Evolutionary conservation across 2,797 vertebrate species (phyloP), one percentile per base, ranked within the genome.

Genomic region (Thunnus albacares): DNA sequence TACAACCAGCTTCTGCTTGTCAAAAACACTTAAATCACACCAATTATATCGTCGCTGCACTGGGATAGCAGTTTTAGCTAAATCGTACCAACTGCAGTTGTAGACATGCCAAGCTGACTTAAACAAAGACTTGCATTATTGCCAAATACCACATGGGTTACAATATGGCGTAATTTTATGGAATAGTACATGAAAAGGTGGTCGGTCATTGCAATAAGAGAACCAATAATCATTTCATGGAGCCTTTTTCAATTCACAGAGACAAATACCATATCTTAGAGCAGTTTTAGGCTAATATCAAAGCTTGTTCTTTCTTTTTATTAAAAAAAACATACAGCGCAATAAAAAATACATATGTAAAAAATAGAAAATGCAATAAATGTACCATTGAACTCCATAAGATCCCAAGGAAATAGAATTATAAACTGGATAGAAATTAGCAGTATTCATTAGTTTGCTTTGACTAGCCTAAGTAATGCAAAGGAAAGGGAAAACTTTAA

Each of bases 1-100:
- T 93, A 49, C 82, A 88, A 78, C 75, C 88, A 85, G 85, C 90
- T 90, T 89, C 85, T 77, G 68, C 92, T 87, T 89, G 94, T 93
- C 92, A 77, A 79, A 89, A 88, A 71, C 72, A 3, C 28, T 94
- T 91, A 85, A 79, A 62, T 94, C 90, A 79, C 55, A 72, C 68
- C 85, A 81, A 71, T 92, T 90, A 87, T 77, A 71, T 56, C 72
- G 78, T 84, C 58, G 57, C 70, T 51, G 51, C 75, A 53, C 65
- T 65, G 73, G 73, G 82, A 70, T 70, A 70, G 59, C 64, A 60
- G 53, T 53, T 87, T 79, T 80, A 41, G 68, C 55, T 79, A 35
- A 86, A 79, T 30, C 81, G 72, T 56, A 82, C 75, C 69, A 52
- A 81, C 35, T 83, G 38, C 53, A 61, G 30, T 53, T 69, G 52